These are phyloP conservation scores for Mechanitis messenoides DNA, from an alignment of 2,888 invertebrate species.

Conservation along the genomic window DNA sequence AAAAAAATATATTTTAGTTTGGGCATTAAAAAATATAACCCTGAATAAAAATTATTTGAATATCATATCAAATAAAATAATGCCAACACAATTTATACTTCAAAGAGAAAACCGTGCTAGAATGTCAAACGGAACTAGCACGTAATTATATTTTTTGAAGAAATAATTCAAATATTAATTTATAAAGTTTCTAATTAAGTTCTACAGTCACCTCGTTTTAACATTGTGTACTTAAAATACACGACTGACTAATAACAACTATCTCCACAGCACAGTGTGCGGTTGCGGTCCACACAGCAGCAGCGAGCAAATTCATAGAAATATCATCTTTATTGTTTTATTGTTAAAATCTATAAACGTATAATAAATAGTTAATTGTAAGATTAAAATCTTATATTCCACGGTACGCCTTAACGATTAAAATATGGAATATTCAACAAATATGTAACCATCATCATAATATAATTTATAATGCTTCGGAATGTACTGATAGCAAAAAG, in stretches of 20 bases:
- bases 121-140: too few species aligned
- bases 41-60: too few species aligned
- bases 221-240: constrained; percentile 56
- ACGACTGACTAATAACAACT: constrained; percentile 52
- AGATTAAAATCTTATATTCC: constrained; percentile 13
- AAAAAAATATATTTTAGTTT: too few species aligned
- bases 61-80: too few species aligned
- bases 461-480: too few species aligned
- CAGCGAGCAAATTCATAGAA: constrained; percentile 11
- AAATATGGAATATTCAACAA: constrained; percentile 16
- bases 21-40: too few species aligned
- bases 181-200: constrained; percentile 38
- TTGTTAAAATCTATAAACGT: constrained; percentile 4
- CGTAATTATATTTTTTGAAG: too few species aligned
- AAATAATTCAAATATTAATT: too few species aligned
- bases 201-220: constrained; percentile 40
- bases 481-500: too few species aligned
- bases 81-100: background rate
- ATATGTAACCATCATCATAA: background rate
- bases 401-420: constrained; percentile 16
- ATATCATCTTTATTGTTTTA: constrained; percentile 13
- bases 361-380: constrained; percentile 9
- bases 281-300: constrained; percentile 33
- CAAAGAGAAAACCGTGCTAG: constrained; percentile 15
- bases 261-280: constrained; percentile 30